These are phyloP conservation scores for Formicarius rufipectus DNA, from an alignment of 2,113 vertebrate species.

Conservation along the genomic window DNA sequence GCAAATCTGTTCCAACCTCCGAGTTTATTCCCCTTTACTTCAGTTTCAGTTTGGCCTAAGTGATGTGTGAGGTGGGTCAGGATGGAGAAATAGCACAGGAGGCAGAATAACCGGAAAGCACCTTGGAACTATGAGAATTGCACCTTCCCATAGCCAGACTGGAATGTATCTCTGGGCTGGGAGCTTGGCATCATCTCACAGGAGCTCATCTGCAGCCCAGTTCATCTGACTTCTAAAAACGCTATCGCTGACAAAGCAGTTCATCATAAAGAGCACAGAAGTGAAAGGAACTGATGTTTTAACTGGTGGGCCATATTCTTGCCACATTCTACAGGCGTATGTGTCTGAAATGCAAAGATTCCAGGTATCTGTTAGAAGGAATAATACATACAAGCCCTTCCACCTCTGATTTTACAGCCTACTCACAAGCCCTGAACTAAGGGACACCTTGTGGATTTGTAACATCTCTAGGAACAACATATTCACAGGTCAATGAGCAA, in stretches of 20 bases:
- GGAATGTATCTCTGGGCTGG: background rate
- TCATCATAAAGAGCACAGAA: background rate
- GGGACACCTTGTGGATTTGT: background rate
- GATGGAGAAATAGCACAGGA: background rate
- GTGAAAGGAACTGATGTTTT: background rate
- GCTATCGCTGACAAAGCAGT: background rate
- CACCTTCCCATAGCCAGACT: background rate
- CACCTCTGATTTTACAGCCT: background rate
- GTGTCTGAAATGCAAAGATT: background rate
- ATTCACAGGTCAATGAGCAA: background rate
- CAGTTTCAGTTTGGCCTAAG: background rate
- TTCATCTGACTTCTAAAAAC: background rate
- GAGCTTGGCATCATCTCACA: background rate
- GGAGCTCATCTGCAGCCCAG: background rate
- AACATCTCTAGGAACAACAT: background rate
- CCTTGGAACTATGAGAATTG: background rate
- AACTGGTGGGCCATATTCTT: background rate
- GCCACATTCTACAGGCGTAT: background rate
- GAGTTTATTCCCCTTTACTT: background rate
- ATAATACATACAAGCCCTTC: background rate
- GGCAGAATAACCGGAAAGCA: background rate
- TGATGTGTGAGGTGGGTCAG: background rate
- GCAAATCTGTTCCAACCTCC: background rate
- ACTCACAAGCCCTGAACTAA: background rate
- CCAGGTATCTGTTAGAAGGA: accelerated